phyloP scores from a whole-genome alignment of 2,113 vertebrate genomes.

The Pagrus major region DNA sequence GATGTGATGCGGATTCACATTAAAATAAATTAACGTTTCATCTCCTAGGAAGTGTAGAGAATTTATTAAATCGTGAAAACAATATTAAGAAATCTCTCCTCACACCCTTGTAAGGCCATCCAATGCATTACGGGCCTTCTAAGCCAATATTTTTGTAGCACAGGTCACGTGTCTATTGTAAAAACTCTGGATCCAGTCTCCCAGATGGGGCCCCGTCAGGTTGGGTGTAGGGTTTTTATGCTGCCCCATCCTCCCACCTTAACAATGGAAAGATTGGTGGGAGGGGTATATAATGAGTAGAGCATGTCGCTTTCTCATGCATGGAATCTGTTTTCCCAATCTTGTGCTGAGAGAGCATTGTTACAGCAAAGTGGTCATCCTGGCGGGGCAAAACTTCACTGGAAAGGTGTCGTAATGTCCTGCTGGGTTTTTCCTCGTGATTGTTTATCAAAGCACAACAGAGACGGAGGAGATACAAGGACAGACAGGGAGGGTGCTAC shows the following conservation, averaged over 20 bases:
- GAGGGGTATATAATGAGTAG: conserved; percentile 57
- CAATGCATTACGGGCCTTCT: conserved; percentile 34
- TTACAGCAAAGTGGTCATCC: conserved; percentile 27
- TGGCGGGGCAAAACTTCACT: conserved; percentile 5
- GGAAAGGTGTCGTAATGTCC: conserved; percentile 51
- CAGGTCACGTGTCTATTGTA: conserved; percentile 60
- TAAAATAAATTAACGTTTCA: not conserved
- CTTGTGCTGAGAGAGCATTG: conserved; percentile 55
- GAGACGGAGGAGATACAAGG: conserved; percentile 10
- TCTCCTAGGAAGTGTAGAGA: not conserved
- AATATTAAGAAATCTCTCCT: conserved; percentile 1
- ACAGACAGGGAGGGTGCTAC: not conserved
- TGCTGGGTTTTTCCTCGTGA: conserved; percentile 18
- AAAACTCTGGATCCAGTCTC: conserved; percentile 56
- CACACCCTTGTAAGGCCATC: conserved; percentile 31
- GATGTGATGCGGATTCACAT: not conserved
- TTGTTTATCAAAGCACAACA: conserved; percentile 41
- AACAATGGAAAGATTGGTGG: conserved; percentile 69
- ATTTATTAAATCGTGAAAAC: conserved; percentile 17
- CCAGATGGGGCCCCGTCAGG: conserved; percentile 57
- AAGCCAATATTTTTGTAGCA: conserved; percentile 57
- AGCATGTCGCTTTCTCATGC: conserved; percentile 56
- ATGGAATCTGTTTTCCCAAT: conserved; percentile 58
- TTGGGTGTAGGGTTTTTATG: conserved; percentile 44
- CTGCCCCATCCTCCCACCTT: conserved; percentile 41